Base-by-base conservation (phyloP, 2,888 invertebrate species). In the Griposia aprilina region DNA sequence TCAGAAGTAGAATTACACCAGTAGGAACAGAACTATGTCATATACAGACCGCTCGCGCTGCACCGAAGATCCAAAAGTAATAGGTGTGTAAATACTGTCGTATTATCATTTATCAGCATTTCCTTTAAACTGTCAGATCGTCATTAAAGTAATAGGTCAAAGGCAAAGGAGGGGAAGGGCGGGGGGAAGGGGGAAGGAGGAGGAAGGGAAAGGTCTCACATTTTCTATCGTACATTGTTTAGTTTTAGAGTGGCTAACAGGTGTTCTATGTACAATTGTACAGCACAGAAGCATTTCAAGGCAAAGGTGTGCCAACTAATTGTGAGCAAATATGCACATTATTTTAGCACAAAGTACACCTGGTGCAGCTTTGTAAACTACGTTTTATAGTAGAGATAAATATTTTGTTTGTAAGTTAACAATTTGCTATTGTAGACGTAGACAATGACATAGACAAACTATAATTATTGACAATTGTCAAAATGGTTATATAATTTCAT, bases 231-330 rank as follows among this genome's bases (percentile, higher is more conserved):
- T 48, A 48, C 13, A 26, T 77, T 62, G 30, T 55, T 60, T 15
- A 50, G 41, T 7, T 57, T 78, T 57, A 78, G 41, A 68, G 57
- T 68, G 45, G 41, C 59, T 41, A 59, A 52, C 67, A 72, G 48
- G 59, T 80, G 55, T n/a, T 73, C 15, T 59, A 50, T 57, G 62
- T 70, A 8, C 48, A 55, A n/a, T 48, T 36, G 57, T 60, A 6
- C n/a, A 48, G 15, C n/a, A 59, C 63, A 66, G n/a, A 65, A 41
- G 52, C 41, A 63, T 71, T 59, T 30, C 75, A 75, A 82, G 86
- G 76, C 26, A 26, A 85, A 82, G 59, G 11, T 63, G 76, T 81
- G 82, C 70, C 85, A 82, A 81, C 76, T 81, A 85, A 82, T 77
- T 69, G 30, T 77, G 48, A 66, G 59, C 74, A 81, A 76, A 81